A percentile compares a stretch with the other conserved stretches of the same genome.
Evolutionary conservation across 1,140 invertebrate genomes (phyloP).

Genomic region (Drosophila funebris): DNA sequence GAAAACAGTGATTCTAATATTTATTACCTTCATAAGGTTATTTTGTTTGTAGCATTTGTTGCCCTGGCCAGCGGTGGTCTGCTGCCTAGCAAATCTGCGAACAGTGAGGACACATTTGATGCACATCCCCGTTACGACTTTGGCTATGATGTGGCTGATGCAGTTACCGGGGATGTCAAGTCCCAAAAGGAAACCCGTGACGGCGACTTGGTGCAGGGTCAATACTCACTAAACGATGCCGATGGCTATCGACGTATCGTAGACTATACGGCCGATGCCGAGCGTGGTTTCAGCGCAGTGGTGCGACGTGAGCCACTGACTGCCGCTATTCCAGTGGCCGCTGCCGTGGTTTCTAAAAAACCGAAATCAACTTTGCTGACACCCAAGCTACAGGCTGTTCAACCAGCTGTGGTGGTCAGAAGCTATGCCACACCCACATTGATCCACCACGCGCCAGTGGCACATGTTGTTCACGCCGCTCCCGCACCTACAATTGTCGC

Average conservation of each 20-base stretch:
- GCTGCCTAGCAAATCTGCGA: conserved; percentile 29
- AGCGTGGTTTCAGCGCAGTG: conserved; percentile 82
- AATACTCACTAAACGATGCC: conserved; percentile 80
- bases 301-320: conserved; percentile 82
- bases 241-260: conserved; percentile 81
- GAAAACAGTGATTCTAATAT: background rate
- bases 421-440: conserved; percentile 53
- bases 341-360: conserved; percentile 24
- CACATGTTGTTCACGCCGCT: conserved; percentile 64
- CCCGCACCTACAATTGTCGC: conserved; percentile 52
- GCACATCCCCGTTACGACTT: conserved; percentile 85
- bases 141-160: conserved; percentile 85
- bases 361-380: conserved; percentile 11
- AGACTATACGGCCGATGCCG: conserved; percentile 79
- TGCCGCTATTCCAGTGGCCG: conserved; percentile 12
- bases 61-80: conserved; percentile 44
- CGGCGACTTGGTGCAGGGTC: conserved; percentile 86
- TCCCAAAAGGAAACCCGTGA: conserved; percentile 85
- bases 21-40: conserved; percentile 16
- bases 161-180: conserved; percentile 86
- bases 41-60: conserved; percentile 34
- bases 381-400: conserved; percentile 32
- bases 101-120: conserved; percentile 60
- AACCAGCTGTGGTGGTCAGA: conserved; percentile 46
- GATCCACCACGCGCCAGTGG: conserved; percentile 68